Evolutionary conservation across 1,140 invertebrate species (phyloP).

Genomic region (Ectropis grisescens): DNA sequence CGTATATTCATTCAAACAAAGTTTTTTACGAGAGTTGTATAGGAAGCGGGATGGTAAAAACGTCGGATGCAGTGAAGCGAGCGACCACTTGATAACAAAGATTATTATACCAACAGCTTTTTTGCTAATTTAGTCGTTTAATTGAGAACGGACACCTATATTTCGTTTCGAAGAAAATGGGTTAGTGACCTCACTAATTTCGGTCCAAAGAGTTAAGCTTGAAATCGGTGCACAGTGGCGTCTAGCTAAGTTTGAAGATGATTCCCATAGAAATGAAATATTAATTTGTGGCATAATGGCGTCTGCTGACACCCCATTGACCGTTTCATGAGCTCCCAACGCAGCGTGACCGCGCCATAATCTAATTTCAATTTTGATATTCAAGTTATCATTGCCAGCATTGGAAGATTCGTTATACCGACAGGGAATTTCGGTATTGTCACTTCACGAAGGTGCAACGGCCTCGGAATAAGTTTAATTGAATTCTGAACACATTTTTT

Average conservation of each 20-base stretch:
- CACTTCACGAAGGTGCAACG: conserved; percentile 36
- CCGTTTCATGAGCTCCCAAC: conserved; percentile 56
- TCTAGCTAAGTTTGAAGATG: conserved; percentile 17
- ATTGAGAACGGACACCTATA: conserved; percentile 24
- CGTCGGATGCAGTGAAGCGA: conserved; percentile 30
- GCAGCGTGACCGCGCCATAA: conserved; percentile 52
- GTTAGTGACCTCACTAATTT: too few species aligned
- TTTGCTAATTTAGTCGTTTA: conserved; percentile 36
- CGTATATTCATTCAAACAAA: too few species aligned
- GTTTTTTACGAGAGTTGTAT: too few species aligned
- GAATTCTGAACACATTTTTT: conserved; percentile 35
- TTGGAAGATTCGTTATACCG: conserved; percentile 40
- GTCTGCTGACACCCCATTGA: conserved; percentile 53
- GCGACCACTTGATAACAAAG: conserved; percentile 34
- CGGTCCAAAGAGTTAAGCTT: background rate
- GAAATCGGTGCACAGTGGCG: conserved; percentile 16
- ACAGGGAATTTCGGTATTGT: conserved; percentile 47
- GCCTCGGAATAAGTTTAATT: conserved; percentile 52
- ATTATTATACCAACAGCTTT: conserved; percentile 33
- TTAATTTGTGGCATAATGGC: conserved; percentile 50
- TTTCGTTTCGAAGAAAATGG: conserved; percentile 9
- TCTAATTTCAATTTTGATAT: conserved; percentile 61
- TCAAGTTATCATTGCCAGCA: conserved; percentile 38
- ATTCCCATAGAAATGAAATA: conserved; percentile 49
- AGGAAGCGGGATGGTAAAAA: conserved; percentile 4